Percentiles rank a stretch among this genome's conserved stretches.
These are phyloP conservation scores for Bradypus variegatus DNA, from an alignment of 2,797 vertebrate species.

Conservation along the genomic window DNA sequence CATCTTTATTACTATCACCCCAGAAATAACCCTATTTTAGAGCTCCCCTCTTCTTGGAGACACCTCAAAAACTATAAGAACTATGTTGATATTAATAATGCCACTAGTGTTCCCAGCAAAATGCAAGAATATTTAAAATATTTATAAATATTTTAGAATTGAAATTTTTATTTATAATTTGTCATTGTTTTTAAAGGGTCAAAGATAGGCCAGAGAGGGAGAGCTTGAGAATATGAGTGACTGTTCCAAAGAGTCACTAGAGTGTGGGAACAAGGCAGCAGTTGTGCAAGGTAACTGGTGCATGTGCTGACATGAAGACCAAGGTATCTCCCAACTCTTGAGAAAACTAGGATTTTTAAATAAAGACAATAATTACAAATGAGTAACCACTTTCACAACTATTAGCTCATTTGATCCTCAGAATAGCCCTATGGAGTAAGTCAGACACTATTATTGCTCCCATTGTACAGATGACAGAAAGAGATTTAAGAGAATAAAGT, in stretches of 20 bases:
- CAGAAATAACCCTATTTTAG: background rate
- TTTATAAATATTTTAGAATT: background rate
- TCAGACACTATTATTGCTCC: background rate
- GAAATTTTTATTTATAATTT: background rate
- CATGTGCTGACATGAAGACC: background rate
- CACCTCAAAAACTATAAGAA: background rate
- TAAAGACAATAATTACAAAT: background rate
- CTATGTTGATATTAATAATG: background rate
- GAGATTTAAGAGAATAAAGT: background rate
- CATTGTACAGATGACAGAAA: background rate
- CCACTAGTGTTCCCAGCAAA: background rate
- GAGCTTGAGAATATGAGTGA: background rate
- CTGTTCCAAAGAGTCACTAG: background rate
- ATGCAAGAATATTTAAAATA: background rate
- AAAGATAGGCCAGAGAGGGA: background rate
- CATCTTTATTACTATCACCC: background rate
- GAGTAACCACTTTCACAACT: background rate
- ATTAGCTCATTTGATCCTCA: background rate
- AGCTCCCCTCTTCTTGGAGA: background rate
- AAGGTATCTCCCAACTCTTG: background rate
- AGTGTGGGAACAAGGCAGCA: background rate
- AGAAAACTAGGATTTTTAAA: background rate
- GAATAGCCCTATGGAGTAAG: background rate
- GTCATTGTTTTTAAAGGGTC: conserved; percentile 2
- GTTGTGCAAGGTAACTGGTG: background rate